Conservation (phyloP, 2,797 vertebrate genomes). For the Danio kyathit region DNA sequence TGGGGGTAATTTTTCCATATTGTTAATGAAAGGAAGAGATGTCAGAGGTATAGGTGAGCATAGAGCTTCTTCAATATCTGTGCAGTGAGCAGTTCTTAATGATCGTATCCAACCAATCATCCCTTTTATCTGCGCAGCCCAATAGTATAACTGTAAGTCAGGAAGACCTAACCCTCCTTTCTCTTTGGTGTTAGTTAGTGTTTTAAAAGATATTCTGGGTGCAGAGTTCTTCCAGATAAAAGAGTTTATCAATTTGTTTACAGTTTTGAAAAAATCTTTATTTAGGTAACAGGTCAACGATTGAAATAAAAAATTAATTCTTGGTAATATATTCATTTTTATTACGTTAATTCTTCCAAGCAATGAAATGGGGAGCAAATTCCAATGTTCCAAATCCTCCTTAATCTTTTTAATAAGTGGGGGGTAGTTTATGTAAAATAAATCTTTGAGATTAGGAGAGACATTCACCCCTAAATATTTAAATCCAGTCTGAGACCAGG, state of each 20-base stretch:
- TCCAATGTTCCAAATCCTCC: neutral
- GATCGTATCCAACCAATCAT: neutral
- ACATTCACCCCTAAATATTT: neutral
- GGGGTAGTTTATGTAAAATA: neutral
- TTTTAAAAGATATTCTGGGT: neutral
- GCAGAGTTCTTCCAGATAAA: neutral
- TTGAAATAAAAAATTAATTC: conserved; percentile 9
- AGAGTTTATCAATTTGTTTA: neutral
- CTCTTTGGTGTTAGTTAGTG: neutral
- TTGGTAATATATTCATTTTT: conserved; percentile 31
- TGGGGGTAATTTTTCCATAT: too few relatives aligned
- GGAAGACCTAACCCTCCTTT: neutral
- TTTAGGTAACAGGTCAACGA: conserved; percentile 11
- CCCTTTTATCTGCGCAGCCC: neutral
- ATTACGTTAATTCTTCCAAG: neutral
- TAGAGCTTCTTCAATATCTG: too few relatives aligned
- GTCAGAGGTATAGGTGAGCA: too few relatives aligned
- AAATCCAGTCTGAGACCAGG: neutral
- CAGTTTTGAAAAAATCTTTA: neutral
- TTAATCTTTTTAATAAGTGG: neutral
- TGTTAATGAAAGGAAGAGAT: too few relatives aligned
- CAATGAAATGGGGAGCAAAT: neutral
- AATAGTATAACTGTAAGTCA: too few relatives aligned
- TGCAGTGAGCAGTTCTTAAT: too few relatives aligned
- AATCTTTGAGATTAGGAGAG: neutral